Evolutionary conservation across 2,888 invertebrate species (phyloP), one percentile per base, ranked within the genome.

Genomic region (Perizoma flavofasciatum): DNA sequence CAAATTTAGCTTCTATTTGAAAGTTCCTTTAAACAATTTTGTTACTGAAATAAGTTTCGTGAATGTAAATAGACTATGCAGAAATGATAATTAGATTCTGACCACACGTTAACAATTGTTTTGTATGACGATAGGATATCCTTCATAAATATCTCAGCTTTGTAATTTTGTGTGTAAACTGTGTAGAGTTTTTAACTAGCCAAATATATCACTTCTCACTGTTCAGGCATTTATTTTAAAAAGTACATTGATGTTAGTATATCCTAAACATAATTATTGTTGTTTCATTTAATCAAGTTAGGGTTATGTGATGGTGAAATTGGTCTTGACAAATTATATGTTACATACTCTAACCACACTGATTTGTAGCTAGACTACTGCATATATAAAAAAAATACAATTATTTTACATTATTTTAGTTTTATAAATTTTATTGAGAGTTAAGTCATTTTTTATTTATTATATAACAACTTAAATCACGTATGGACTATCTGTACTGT

Each of bases 161-260:
- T 69, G 45, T 54, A 40, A 47, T 50, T 81, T 73, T 79, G 69
- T 76, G 72, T 75, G 70, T 67, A 63, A 55, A 52, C 53, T 63
- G 55, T 57, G 63, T 66, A 59, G 56, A 63, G 47, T 58, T 49
- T 47, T 59, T 59, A 56, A 64, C 65, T 69, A 55, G 65, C 62
- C 65, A 60, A 59, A 61, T 65, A 58, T 63, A 61, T 64, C 55
- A 60, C 55, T 74, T 77, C 69, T 74, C 68, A 63, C 69, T 67
- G 68, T 78, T 74, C 73, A 61, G 79, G 84, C 84, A 84, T 84
- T 85, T 85, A 84, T 79, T 77, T 41, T 77, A 66, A 70, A 77
- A 72, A 67, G 67, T 72, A 70, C 62, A 65, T 67, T 62, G 72
- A 68, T 67, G 70, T 77, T 68, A 72, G 68, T 72, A 67, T 68